Percentiles rank a stretch among this genome's conserved stretches.
These are phyloP conservation scores for Xiphophorus couchianus DNA, from an alignment of 2,113 vertebrate species.

Conservation along the genomic window DNA sequence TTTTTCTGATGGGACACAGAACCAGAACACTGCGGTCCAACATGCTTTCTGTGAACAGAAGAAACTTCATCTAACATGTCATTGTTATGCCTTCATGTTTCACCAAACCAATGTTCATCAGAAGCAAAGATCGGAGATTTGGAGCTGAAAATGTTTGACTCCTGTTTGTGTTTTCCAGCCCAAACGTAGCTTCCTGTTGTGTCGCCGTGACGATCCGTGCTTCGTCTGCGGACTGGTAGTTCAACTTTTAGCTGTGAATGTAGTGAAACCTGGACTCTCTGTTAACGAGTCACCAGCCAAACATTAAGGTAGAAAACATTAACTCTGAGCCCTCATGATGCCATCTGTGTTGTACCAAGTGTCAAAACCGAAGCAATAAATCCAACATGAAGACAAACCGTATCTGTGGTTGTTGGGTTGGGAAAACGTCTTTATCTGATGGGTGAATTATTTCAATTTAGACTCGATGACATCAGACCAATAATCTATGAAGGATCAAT, in stretches of 20 bases:
- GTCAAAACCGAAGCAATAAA: slow-evolving; percentile 80
- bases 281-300: slow-evolving; percentile 34
- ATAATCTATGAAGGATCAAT: too few species aligned
- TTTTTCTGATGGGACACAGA: neutral
- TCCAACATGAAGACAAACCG: slow-evolving; percentile 65
- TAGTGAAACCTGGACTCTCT: slow-evolving; percentile 17
- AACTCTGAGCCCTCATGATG: slow-evolving; percentile 35
- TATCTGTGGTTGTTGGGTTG: slow-evolving; percentile 29
- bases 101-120: neutral
- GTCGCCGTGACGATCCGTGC: slow-evolving; percentile 62
- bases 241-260: slow-evolving; percentile 16
- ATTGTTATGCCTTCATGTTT: neutral
- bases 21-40: too few species aligned
- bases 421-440: neutral
- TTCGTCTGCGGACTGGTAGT: slow-evolving; percentile 60
- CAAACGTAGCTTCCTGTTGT: slow-evolving; percentile 41
- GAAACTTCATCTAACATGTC: neutral
- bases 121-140: neutral
- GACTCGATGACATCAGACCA: too few species aligned
- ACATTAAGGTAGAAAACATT: slow-evolving; percentile 6
- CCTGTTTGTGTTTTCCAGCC: slow-evolving; percentile 20
- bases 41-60: neutral
- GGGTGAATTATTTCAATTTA: too few species aligned
- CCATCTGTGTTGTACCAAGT: slow-evolving; percentile 58
- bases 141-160: too few species aligned